Conservation (phyloP, 2,888 invertebrate species). For the Lasioglossum malachurum region DNA sequence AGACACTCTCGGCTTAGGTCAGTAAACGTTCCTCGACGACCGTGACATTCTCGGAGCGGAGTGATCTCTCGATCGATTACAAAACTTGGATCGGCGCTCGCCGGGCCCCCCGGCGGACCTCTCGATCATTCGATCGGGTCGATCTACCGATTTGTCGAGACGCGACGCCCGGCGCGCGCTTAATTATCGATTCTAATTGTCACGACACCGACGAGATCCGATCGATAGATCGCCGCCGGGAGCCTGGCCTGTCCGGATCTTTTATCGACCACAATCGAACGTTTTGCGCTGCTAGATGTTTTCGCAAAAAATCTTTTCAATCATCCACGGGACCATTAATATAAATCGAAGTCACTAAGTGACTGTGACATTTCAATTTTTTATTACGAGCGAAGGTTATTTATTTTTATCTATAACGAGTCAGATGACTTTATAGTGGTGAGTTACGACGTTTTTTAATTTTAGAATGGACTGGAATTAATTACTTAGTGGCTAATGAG, state of each 20-base stretch:
- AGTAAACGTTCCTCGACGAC: constrained; percentile 73
- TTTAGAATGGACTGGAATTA: not conserved
- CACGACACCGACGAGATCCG: not conserved
- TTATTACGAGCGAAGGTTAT: not conserved
- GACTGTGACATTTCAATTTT: not conserved
- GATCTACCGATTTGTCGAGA: constrained; percentile 41
- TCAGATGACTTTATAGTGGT: not conserved
- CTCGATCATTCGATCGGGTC: constrained; percentile 52
- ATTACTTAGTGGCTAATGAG: not conserved
- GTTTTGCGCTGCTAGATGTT: not conserved
- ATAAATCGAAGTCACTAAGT: not conserved
- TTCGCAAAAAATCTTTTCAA: not conserved
- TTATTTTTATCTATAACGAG: not conserved
- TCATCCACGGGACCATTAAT: not conserved
- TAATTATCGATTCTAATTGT: constrained; percentile 54
- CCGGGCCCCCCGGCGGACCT: constrained; percentile 43
- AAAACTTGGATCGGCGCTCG: constrained; percentile 54
- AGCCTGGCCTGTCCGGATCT: not conserved
- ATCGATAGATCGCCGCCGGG: constrained; percentile 6
- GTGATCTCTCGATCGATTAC: constrained; percentile 70
- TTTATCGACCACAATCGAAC: not conserved
- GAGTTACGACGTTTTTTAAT: not conserved
- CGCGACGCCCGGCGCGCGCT: constrained; percentile 14
- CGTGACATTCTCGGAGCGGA: constrained; percentile 70
- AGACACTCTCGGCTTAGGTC: constrained; percentile 67